phyloP scores from a whole-genome alignment of 2,888 invertebrate genomes.

The Amblyjoppa fuscipennis region DNA sequence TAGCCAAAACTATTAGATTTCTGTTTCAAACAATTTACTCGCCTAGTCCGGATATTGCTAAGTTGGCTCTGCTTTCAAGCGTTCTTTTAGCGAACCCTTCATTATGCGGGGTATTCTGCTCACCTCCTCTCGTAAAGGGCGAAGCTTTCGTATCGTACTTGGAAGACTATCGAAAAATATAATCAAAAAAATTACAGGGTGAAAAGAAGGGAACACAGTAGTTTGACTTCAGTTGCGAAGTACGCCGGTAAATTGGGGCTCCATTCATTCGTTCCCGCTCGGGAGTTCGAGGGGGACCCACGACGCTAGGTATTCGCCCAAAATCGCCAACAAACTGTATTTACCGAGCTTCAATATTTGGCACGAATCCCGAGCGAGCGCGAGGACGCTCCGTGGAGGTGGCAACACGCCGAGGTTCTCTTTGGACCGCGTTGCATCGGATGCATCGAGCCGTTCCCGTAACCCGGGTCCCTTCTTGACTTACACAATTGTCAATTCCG shows the following conservation, averaged over 20 bases:
- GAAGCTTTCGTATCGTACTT: not conserved
- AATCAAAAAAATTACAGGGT: not conserved
- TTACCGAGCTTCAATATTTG: constrained; percentile 74
- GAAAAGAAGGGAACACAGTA: constrained; percentile 19
- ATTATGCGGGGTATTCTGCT: no score
- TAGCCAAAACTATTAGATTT: not conserved
- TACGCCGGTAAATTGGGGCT: constrained; percentile 50
- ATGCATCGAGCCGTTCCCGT: constrained; percentile 51
- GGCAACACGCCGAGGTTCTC: constrained; percentile 25
- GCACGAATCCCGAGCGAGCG: constrained; percentile 56
- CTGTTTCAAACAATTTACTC: no score
- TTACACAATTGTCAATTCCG: constrained; percentile 75
- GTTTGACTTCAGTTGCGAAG: constrained; percentile 42
- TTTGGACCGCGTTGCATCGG: constrained; percentile 35
- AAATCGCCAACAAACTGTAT: constrained; percentile 74
- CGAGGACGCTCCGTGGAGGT: constrained; percentile 17
- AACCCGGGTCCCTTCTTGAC: constrained; percentile 63
- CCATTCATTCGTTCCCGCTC: not conserved
- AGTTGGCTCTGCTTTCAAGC: no score
- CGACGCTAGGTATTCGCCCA: constrained; percentile 41
- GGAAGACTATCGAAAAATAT: not conserved
- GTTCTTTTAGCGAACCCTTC: not conserved
- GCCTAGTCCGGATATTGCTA: no score
- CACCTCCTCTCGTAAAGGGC: not conserved
- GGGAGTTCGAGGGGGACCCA: not conserved